phyloP scores from a whole-genome alignment of 2,888 invertebrate species.

The Julus scandinavius region DNA sequence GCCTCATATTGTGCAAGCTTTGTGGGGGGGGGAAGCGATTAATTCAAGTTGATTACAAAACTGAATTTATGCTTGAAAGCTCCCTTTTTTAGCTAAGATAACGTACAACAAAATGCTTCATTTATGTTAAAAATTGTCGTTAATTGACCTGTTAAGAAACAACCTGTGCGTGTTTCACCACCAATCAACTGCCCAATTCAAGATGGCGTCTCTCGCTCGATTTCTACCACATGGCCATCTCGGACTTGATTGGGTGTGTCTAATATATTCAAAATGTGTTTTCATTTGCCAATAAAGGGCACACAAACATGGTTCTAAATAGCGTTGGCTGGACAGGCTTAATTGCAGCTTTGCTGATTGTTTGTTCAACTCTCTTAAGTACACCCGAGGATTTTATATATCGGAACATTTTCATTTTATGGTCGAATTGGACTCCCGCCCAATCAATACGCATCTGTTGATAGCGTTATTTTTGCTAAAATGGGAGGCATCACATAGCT shows the following conservation, averaged over 20 bases:
- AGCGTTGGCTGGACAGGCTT: neutral
- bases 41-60: neutral
- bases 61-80: neutral
- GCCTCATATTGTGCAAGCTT: neutral
- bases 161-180: neutral
- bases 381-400: slow-evolving; percentile 1
- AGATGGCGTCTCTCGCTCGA: neutral
- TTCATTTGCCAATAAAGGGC: slow-evolving; percentile 17
- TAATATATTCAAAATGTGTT: slow-evolving; percentile 7
- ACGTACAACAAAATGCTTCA: too few species aligned
- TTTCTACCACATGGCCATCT: slow-evolving; percentile 9
- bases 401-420: neutral
- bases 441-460: slow-evolving; percentile 33
- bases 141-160: too few species aligned
- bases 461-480: slow-evolving; percentile 12
- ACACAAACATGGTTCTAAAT: neutral
- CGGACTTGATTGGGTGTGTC: neutral
- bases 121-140: too few species aligned
- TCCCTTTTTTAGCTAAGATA: neutral
- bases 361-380: neutral
- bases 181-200: neutral
- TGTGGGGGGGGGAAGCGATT: neutral
- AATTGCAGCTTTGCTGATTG: slow-evolving; percentile 7
- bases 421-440: neutral
- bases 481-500: neutral